Conservation (phyloP, 2,113 vertebrate genomes). For the Glaucidium brasilianum region DNA sequence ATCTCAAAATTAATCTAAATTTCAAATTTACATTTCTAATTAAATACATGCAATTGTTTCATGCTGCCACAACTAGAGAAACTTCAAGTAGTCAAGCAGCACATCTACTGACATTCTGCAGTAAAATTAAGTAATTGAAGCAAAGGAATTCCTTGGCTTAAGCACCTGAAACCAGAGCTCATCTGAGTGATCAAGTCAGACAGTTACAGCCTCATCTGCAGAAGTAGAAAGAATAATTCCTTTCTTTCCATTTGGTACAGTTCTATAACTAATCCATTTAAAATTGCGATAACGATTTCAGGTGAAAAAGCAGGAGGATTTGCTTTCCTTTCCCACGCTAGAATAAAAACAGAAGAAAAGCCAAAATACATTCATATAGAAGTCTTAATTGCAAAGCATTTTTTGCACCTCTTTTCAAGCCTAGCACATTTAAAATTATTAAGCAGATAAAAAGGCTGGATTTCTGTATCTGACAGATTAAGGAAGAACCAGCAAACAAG, state of each 20-base stretch:
- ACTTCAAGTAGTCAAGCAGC: not conserved
- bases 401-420: not conserved
- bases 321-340: not conserved
- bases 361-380: not conserved
- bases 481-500: not conserved
- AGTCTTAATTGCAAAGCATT: not conserved
- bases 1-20: not conserved
- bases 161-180: slow-evolving; percentile 13
- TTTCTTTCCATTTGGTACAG: not conserved
- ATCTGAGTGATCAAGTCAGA: not conserved
- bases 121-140: not conserved
- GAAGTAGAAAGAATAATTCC: not conserved
- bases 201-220: not conserved
- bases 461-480: not conserved
- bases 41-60: not conserved
- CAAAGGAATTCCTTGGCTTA: not conserved
- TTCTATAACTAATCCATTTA: not conserved
- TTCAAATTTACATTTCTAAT: not conserved
- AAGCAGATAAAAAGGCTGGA: not conserved
- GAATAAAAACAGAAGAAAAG: not conserved
- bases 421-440: not conserved
- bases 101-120: not conserved
- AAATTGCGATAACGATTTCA: not conserved
- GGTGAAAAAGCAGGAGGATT: not conserved
- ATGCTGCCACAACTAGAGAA: not conserved